Percentiles rank a stretch among this genome's conserved stretches.
Conservation (phyloP, 2,113 vertebrate species). For the Rhadina sibilatrix region DNA sequence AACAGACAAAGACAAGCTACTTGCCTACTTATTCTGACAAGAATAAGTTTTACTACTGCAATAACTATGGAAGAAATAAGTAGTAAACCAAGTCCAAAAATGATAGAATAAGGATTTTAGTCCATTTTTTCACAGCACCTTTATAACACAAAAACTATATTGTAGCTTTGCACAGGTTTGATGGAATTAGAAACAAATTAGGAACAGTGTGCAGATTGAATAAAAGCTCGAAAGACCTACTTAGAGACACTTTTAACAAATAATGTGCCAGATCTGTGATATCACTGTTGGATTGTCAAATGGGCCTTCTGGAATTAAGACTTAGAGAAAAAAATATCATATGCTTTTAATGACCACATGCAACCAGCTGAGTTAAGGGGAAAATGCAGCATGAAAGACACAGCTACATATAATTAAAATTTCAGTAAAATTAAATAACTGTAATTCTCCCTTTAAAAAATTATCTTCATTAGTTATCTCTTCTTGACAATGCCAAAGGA, state of each 20-base stretch:
- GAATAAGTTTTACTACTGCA: not conserved
- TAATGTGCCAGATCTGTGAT: not conserved
- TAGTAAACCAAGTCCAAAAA: not conserved
- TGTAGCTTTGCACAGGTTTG: not conserved
- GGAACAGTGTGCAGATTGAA: not conserved
- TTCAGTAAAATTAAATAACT: not conserved
- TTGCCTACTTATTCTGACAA: not conserved
- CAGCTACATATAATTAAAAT: not conserved
- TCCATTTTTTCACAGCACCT: not conserved
- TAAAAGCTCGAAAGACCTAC: not conserved
- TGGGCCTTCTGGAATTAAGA: not conserved
- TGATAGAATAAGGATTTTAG: not conserved
- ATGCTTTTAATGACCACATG: not conserved
- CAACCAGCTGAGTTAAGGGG: not conserved
- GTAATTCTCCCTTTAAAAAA: not conserved
- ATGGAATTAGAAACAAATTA: not conserved
- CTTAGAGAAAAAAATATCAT: not conserved
- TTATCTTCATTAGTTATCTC: not conserved
- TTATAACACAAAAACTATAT: not conserved
- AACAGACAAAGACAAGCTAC: not conserved
- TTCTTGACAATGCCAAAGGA: not conserved
- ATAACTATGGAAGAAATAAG: not conserved
- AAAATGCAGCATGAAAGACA: not conserved
- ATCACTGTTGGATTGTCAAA: not conserved
- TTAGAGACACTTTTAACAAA: not conserved